Evolutionary conservation across 2,888 invertebrate species (phyloP).

Genomic region (Scrobipalpa atriplicella): DNA sequence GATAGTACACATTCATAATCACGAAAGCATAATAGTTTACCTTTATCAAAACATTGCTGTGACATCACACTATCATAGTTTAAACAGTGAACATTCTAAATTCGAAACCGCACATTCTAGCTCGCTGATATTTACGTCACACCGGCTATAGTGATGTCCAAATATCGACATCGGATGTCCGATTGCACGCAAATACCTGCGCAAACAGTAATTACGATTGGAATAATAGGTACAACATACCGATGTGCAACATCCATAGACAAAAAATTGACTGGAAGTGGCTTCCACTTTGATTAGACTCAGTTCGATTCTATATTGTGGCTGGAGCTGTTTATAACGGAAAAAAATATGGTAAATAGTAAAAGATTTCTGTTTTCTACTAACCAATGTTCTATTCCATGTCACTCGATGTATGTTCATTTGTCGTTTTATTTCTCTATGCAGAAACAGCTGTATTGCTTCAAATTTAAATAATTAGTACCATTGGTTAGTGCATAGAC

Average conservation of each 20-base stretch:
- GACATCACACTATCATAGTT: background rate
- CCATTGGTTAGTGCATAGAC: no score
- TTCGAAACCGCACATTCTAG: constrained; percentile 3
- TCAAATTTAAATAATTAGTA: no score
- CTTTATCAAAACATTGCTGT: no score
- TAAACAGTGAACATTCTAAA: background rate
- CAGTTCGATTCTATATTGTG: background rate
- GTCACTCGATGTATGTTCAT: no score
- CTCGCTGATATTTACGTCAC: background rate
- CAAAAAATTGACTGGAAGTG: background rate
- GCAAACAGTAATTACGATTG: constrained; percentile 2
- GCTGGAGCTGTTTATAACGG: background rate
- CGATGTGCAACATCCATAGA: constrained; percentile 12
- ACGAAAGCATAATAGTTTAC: no score
- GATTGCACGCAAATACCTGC: constrained; percentile 28
- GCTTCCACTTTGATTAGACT: background rate
- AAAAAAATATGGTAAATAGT: background rate
- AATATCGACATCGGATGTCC: constrained; percentile 28
- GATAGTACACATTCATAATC: no score
- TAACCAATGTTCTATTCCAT: no score
- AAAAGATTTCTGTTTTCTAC: no score
- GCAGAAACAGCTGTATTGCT: no score
- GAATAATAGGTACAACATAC: background rate
- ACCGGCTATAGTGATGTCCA: constrained; percentile 13
- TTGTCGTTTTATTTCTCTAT: no score